Conservation (phyloP, 2,888 invertebrate species). For the Morpho achilles region DNA sequence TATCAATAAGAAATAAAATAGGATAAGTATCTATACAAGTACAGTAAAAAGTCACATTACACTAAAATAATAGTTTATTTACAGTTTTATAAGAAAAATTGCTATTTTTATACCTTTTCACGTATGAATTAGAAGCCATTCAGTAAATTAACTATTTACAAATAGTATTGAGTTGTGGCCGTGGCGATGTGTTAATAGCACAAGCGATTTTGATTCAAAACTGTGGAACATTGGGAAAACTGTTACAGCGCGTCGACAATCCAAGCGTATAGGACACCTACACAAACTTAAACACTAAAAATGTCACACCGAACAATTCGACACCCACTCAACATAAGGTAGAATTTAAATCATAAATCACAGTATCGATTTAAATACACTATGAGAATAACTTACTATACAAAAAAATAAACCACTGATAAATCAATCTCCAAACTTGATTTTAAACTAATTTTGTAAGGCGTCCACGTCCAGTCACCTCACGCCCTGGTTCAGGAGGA, state of each 20-base stretch:
- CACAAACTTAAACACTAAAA: constrained; percentile 48
- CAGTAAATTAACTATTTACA: constrained; percentile 62
- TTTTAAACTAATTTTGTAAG: constrained; percentile 54
- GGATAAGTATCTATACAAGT: no score
- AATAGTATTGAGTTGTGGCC: constrained; percentile 51
- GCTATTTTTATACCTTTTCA: constrained; percentile 65
- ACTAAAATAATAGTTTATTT: constrained; percentile 74
- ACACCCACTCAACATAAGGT: constrained; percentile 56
- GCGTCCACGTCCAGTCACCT: constrained; percentile 63
- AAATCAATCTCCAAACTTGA: constrained; percentile 47
- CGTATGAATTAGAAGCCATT: constrained; percentile 63
- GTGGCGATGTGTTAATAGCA: constrained; percentile 36
- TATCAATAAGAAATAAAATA: no score
- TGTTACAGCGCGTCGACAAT: constrained; percentile 34
- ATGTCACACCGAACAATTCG: constrained; percentile 44
- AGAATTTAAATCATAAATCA: constrained; percentile 63
- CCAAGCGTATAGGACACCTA: constrained; percentile 38
- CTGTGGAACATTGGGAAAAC: constrained; percentile 34
- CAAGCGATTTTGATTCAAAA: constrained; percentile 42
- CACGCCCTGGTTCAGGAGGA: constrained; percentile 64
- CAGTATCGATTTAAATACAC: constrained; percentile 57
- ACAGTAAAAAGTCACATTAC: constrained; percentile 42
- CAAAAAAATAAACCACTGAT: constrained; percentile 62
- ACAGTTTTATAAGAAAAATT: constrained; percentile 67
- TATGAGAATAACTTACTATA: constrained; percentile 73